Base-by-base conservation (phyloP, 2,888 invertebrate species). In the Punctoribates punctum region DNA sequence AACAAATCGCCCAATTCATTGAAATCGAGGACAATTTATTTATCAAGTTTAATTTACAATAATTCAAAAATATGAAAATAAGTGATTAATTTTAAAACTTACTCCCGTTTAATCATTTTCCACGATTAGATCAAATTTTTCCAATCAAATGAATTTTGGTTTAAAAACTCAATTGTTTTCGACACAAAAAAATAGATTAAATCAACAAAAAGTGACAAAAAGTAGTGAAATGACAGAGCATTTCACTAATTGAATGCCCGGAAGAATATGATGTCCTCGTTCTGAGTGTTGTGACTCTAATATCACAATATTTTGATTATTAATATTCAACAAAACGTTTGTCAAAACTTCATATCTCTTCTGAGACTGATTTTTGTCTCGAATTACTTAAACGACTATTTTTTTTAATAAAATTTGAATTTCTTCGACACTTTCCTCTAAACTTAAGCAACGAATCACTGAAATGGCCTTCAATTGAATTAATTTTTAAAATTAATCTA, bases 201-300 rank as follows among this genome's bases (percentile, higher is more conserved):
- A 2, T 6, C 2, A 20, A 9, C 20, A 9, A 20, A 51, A n/a
- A 2, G 51, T n/a, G 1, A n/a, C n/a, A 17, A 29, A 60, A 60
- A 11, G 3, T 29, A 60, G 6, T 27, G 29, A 29, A 60, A 13
- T 23, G 15, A 20, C 20, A 2, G 9, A 9, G 11, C 23, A 25
- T 11, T 57, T 25, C 20, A 57, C 23, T 11, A 29, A 60, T 13
- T 4, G 15, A 60, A 27, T 60, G 60, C 60, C 60, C 60, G 60
- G 60, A 60, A 60, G 60, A 60, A 60, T 27, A 60, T 17, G 17
- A 27, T 60, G 60, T 60, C 60, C 60, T 29, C 60, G 13, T 60
- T 60, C 27, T 51, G n/a, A 51, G 20, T 51, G 20, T n/a, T 60
- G 3, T 15, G 0, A 17, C 15, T 27, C 13, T 15, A 27, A 27